Percentiles rank a stretch among this genome's conserved stretches.
phyloP scores from a whole-genome alignment of 2,113 vertebrate species.

The Mormyrus iriodes region DNA sequence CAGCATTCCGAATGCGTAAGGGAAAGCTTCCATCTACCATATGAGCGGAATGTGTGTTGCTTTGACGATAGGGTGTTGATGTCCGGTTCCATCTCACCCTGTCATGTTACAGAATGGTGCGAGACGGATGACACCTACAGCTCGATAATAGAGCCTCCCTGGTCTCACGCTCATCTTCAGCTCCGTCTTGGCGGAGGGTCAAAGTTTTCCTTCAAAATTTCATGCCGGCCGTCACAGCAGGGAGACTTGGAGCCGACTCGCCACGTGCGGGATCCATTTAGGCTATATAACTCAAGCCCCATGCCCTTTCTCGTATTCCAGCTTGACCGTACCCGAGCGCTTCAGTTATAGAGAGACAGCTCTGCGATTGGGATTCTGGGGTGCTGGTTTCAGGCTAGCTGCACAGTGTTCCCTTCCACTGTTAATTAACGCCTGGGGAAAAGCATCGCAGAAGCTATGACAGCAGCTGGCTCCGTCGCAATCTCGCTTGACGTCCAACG shows the following conservation, averaged over 20 bases:
- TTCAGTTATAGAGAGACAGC: constrained; percentile 39
- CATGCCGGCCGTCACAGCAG: background rate
- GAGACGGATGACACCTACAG: background rate
- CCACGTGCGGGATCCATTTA: constrained; percentile 32
- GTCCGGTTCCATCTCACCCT: background rate
- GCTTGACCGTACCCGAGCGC: constrained; percentile 39
- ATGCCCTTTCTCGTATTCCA: constrained; percentile 33
- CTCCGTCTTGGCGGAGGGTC: background rate
- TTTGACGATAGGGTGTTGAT: background rate
- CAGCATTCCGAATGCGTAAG: background rate
- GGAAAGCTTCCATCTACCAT: background rate
- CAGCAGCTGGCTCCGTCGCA: constrained; percentile 28
- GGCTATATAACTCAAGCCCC: constrained; percentile 24
- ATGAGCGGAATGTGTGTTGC: background rate
- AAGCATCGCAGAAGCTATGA: constrained; percentile 10
- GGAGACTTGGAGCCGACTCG: background rate
- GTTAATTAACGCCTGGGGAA: constrained; percentile 33
- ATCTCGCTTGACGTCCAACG: constrained; percentile 32
- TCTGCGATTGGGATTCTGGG: constrained; percentile 45
- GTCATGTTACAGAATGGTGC: background rate
- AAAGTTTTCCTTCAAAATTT: background rate
- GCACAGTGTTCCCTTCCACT: constrained; percentile 31
- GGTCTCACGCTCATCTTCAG: background rate
- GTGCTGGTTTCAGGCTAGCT: constrained; percentile 33
- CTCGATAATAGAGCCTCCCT: background rate